phyloP scores from a whole-genome alignment of 64 coral and sea anemone species.

The Montipora capricornis region DNA sequence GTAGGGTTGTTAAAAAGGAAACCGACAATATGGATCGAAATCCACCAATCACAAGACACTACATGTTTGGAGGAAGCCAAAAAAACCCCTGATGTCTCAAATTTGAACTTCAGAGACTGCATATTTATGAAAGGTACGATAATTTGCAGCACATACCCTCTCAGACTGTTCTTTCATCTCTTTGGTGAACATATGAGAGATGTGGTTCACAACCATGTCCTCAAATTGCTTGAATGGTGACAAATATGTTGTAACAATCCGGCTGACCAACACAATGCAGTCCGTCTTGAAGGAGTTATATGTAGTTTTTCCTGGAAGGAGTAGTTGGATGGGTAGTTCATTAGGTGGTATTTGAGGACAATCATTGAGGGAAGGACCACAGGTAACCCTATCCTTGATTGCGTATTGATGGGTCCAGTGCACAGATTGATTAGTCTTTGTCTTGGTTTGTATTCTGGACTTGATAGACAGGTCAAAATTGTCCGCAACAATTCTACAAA shows the following conservation, averaged over 20 bases:
- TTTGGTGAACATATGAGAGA: constrained; percentile 14
- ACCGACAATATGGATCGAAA: no score
- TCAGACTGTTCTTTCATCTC: constrained; percentile 38
- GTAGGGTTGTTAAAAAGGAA: no score
- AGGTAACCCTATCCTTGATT: not conserved
- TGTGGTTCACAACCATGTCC: not conserved
- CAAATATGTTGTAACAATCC: not conserved
- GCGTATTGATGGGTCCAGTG: constrained; percentile 53
- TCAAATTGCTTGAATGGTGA: not conserved
- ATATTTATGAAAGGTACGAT: no score
- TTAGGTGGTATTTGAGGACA: not conserved
- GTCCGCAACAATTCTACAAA: constrained; percentile 8
- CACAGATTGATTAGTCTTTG: constrained; percentile 6
- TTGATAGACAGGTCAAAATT: not conserved
- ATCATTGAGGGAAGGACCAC: not conserved
- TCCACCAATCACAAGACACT: no score
- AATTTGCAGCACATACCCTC: not conserved
- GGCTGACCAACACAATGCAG: not conserved
- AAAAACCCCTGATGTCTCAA: no score
- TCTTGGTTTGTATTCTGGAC: constrained; percentile 9
- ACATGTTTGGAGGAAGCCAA: no score
- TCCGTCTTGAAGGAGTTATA: not conserved
- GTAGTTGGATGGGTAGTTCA: not conserved
- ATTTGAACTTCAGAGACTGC: no score
- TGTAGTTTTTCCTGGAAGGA: not conserved